These are phyloP conservation scores for Orthonyx spaldingii DNA, from an alignment of 2,113 vertebrate species.

Conservation along the genomic window DNA sequence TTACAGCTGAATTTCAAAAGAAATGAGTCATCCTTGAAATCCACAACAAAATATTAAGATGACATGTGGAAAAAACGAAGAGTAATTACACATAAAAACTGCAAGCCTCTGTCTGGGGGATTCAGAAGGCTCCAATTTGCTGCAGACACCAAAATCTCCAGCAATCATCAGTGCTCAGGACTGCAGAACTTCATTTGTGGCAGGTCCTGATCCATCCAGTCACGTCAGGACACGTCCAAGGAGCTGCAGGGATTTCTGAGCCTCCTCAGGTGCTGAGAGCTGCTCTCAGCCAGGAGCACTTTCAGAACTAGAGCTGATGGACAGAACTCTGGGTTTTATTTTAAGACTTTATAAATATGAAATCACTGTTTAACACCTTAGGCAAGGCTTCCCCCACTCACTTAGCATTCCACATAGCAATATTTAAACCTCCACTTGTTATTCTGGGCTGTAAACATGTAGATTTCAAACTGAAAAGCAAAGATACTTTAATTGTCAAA, in stretches of 20 bases:
- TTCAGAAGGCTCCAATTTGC: neutral
- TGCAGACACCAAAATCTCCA: neutral
- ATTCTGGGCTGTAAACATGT: neutral
- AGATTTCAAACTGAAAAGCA: neutral
- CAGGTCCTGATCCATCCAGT: neutral
- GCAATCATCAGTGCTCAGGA: neutral
- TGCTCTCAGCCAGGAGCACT: neutral
- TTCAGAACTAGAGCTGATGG: neutral
- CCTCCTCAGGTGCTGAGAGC: neutral
- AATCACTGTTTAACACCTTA: neutral
- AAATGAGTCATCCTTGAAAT: conserved; percentile 37
- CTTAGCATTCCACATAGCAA: neutral
- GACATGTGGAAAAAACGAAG: neutral
- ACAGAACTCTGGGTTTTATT: neutral
- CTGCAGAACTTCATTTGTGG: neutral
- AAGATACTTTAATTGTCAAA: neutral
- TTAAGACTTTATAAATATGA: neutral
- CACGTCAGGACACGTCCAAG: fast-evolving
- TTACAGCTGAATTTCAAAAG: conserved; percentile 52
- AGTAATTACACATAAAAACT: neutral
- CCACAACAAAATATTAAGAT: neutral
- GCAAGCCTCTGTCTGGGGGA: neutral
- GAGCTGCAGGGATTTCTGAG: neutral
- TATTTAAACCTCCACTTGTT: neutral
- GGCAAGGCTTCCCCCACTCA: neutral